Evolutionary conservation across 2,888 invertebrate genomes (phyloP), one percentile per base, ranked within the genome.

Genomic region (Caenorhabditis becei): DNA sequence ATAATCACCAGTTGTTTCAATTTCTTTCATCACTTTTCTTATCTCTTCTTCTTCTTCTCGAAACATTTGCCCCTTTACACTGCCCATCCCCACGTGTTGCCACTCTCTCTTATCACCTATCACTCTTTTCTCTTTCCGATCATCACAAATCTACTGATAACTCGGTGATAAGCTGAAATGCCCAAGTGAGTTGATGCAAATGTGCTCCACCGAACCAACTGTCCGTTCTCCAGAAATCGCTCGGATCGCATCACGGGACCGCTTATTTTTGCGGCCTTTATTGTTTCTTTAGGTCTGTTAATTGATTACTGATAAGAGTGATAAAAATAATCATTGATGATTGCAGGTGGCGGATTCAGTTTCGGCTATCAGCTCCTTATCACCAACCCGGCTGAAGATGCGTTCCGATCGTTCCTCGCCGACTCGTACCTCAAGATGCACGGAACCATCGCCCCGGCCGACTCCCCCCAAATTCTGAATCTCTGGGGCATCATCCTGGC

Each of bases 291-390:
- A 7, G 54, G 54, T 54, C 14, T 3, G 41, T 10, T 35, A 5
- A n/a, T n/a, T n/a, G n/a, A n/a, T n/a, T n/a, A n/a, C n/a, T n/a
- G n/a, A n/a, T n/a, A n/a, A n/a, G n/a, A n/a, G n/a, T n/a, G n/a
- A n/a, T n/a, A n/a, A n/a, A n/a, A n/a, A n/a, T n/a, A n/a, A n/a
- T n/a, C n/a, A n/a, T n/a, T n/a, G n/a, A n/a, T n/a, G n/a, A n/a
- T 26, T 28, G 7, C 54, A 54, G 86, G 83, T 10, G 83, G 87
- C 1, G 72, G 77, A 0, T 87, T 87, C 77, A 83, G 88, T 51
- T 85, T 86, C 53, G 87, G 87, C 37, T 86, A 84, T 49, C 88
- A 88, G 54, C 56, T 88, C 16, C 72, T 88, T n/a, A 77, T 88
- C 49, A 88, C 87, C 20, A 85, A 88, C 69, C 87, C 88, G 11